phyloP scores from a whole-genome alignment of 2,888 invertebrate genomes.

The Caenorhabditis sp. region DNA sequence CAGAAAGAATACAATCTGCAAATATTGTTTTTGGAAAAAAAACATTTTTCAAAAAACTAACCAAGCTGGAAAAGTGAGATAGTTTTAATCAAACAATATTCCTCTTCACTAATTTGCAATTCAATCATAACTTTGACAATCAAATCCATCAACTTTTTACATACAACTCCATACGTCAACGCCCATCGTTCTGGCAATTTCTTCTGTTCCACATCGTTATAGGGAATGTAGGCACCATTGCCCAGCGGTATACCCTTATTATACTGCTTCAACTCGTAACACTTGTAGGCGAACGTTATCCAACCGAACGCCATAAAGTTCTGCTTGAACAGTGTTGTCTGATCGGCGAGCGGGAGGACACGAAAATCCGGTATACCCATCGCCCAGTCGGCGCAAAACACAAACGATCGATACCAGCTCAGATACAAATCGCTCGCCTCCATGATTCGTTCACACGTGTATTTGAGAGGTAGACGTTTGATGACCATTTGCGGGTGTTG shows the following conservation, averaged over 20 bases:
- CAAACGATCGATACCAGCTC: conserved; percentile 58
- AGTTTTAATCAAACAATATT: conserved; percentile 57
- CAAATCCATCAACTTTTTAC: conserved; percentile 51
- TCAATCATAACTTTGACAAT: conserved; percentile 56
- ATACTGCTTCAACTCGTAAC: conserved; percentile 37
- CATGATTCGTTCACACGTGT: conserved; percentile 55
- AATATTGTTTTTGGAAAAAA: neutral
- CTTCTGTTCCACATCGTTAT: conserved; percentile 47
- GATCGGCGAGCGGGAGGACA: conserved; percentile 49
- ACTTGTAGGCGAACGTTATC: conserved; percentile 57
- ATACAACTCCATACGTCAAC: conserved; percentile 54
- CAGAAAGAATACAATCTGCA: conserved; percentile 53
- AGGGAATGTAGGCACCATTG: conserved; percentile 57
- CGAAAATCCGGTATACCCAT: conserved; percentile 59
- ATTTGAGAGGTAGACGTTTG: conserved; percentile 45
- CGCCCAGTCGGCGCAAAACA: conserved; percentile 61
- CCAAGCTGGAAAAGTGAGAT: conserved; percentile 58
- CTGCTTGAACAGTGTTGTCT: conserved; percentile 59
- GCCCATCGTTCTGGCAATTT: conserved; percentile 52
- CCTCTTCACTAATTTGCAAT: conserved; percentile 54
- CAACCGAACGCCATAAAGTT: conserved; percentile 64
- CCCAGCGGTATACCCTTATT: conserved; percentile 51
- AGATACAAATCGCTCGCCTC: conserved; percentile 51
- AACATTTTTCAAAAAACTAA: conserved; percentile 14
- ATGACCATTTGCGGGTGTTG: conserved; percentile 54